These are phyloP conservation scores for Dryobotodes eremita DNA, from an alignment of 2,888 invertebrate genomes.

Conservation along the genomic window DNA sequence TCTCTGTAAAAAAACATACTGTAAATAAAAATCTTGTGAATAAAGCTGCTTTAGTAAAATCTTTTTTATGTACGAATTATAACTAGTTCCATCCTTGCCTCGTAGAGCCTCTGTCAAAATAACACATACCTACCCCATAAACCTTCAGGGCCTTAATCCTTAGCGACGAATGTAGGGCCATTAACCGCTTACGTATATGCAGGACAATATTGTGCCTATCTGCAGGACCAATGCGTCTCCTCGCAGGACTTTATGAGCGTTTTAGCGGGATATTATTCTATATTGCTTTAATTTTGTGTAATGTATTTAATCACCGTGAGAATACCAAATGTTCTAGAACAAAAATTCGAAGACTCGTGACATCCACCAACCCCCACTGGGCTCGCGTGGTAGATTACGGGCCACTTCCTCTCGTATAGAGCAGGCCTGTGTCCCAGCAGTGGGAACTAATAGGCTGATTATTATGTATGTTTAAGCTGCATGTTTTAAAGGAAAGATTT, in stretches of 20 bases:
- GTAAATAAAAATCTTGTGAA: not conserved
- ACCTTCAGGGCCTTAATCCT: not conserved
- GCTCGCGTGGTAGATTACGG: not conserved
- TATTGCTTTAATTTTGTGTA: not conserved
- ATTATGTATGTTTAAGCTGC: not conserved
- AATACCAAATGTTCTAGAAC: not conserved
- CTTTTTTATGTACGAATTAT: not conserved
- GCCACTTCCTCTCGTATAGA: not conserved
- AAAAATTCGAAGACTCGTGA: not conserved
- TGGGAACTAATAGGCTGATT: not conserved
- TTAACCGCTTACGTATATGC: not conserved
- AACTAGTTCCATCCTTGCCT: not conserved
- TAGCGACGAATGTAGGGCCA: not conserved
- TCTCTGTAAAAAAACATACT: not conserved
- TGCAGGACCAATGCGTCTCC: not conserved
- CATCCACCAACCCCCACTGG: not conserved
- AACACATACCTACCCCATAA: slow-evolving; percentile 13
- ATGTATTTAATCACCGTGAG: not conserved
- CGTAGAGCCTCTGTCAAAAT: slow-evolving; percentile 6
- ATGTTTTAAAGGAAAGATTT: not conserved
- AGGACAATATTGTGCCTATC: not conserved
- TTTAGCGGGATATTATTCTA: not conserved
- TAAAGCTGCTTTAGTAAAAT: slow-evolving; percentile 4
- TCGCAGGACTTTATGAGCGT: not conserved
- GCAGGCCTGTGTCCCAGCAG: not conserved